Conservation (phyloP, 2,797 vertebrate genomes). For the Pygocentrus nattereri region DNA sequence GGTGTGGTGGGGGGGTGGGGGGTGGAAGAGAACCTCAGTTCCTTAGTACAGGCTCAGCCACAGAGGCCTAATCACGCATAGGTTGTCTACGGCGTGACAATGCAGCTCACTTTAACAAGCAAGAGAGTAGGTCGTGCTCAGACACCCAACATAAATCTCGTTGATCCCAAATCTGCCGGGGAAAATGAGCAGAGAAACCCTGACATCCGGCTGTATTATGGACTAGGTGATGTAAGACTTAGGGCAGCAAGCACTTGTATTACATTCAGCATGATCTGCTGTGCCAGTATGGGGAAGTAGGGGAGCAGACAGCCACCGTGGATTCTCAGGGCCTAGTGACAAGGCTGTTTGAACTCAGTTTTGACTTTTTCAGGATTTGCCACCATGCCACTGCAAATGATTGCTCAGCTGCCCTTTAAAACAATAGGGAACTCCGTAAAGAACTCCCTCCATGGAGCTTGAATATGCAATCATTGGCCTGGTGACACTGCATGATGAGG, state of each 20-base stretch:
- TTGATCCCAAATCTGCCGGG: slow-evolving; percentile 39
- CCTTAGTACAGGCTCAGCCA: slow-evolving; percentile 26
- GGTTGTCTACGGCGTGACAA: slow-evolving; percentile 32
- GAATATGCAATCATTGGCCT: not conserved
- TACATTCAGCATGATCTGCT: slow-evolving; percentile 2
- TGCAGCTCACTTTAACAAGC: slow-evolving; percentile 43
- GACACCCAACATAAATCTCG: slow-evolving; percentile 46
- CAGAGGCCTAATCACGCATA: slow-evolving; percentile 38
- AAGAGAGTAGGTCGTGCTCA: slow-evolving; percentile 17
- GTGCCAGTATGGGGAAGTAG: not conserved
- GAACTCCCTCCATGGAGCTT: not conserved
- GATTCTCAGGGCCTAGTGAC: not conserved
- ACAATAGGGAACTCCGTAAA: not conserved
- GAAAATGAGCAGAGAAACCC: slow-evolving; percentile 29
- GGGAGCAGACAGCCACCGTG: not conserved
- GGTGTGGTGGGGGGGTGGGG: not conserved
- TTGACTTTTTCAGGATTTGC: not conserved
- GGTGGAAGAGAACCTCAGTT: not conserved
- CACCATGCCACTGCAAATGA: not conserved
- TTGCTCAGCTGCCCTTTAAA: not conserved
- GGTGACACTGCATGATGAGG: not conserved
- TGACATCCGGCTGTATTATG: slow-evolving; percentile 46
- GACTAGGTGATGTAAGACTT: slow-evolving; percentile 43
- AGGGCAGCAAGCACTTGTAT: not conserved
- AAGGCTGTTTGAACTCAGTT: not conserved